Conservation (phyloP, 2,797 vertebrate genomes). For the Premnoplex brunnescens region DNA sequence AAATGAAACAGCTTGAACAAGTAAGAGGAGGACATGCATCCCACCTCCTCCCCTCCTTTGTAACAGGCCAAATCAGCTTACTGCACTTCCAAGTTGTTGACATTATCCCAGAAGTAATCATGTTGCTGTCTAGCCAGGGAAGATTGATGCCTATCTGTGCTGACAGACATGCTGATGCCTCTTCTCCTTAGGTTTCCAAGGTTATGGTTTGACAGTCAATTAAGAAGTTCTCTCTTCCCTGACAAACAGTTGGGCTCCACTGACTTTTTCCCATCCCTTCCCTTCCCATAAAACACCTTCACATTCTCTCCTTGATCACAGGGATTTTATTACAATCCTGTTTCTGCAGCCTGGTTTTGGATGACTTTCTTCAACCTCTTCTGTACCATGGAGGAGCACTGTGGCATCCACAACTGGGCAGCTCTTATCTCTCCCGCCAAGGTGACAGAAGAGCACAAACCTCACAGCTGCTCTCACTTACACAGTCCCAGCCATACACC, state of each 20-base stretch:
- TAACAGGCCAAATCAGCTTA: slow-evolving; percentile 30
- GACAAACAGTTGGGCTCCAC: not conserved
- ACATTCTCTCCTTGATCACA: fast-evolving
- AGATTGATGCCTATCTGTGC: slow-evolving; percentile 40
- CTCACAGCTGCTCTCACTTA: not conserved
- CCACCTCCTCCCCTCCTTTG: not conserved
- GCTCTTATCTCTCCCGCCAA: fast-evolving
- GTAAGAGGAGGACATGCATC: not conserved
- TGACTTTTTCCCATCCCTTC: not conserved
- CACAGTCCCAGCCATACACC: not conserved
- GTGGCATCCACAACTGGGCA: fast-evolving
- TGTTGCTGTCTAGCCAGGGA: slow-evolving; percentile 26
- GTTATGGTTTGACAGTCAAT: slow-evolving; percentile 47
- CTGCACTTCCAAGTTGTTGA: slow-evolving; percentile 27
- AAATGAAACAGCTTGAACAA: not conserved
- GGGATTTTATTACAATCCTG: not conserved
- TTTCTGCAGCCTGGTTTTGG: not conserved
- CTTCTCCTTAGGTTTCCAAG: slow-evolving; percentile 32
- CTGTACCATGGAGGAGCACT: fast-evolving
- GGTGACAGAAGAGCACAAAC: not conserved
- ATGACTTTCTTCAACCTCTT: not conserved
- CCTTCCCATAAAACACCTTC: not conserved
- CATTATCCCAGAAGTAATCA: slow-evolving; percentile 41
- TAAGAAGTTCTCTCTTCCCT: slow-evolving; percentile 21
- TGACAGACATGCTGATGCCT: slow-evolving; percentile 46